Conservation (phyloP, 1,140 invertebrate genomes). For the Heliconius melpomene region DNA sequence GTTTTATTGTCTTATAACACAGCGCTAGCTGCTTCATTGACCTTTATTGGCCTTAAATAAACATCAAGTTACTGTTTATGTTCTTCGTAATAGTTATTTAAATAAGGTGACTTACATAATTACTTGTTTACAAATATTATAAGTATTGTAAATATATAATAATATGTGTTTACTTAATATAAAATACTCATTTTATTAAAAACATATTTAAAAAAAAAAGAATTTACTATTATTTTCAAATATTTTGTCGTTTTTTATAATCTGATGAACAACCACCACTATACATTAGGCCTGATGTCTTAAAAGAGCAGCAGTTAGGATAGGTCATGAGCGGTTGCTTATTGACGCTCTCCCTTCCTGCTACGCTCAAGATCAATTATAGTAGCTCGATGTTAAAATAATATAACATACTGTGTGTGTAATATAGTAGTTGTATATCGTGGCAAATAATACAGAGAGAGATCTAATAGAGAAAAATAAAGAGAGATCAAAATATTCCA, state of each 20-base stretch:
- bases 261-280: neutral
- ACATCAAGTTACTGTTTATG: slow-evolving; percentile 35
- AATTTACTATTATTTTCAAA: too few relatives aligned
- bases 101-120: slow-evolving; percentile 28
- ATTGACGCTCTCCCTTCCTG: slow-evolving; percentile 8
- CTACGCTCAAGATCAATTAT: slow-evolving; percentile 11
- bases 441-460: too few relatives aligned
- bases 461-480: too few relatives aligned
- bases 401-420: neutral
- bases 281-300: neutral
- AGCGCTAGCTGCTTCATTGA: slow-evolving; percentile 34
- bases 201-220: too few relatives aligned
- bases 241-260: neutral
- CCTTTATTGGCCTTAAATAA: slow-evolving; percentile 41
- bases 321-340: slow-evolving; percentile 26
- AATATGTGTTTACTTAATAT: too few relatives aligned
- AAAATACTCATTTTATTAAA: too few relatives aligned
- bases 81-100: slow-evolving; percentile 37
- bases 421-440: neutral
- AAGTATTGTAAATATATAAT: too few relatives aligned
- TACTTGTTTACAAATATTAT: slow-evolving; percentile 12
- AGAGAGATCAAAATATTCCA: too few relatives aligned
- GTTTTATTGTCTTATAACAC: slow-evolving; percentile 39
- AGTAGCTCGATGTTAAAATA: neutral
- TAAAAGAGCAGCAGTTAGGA: slow-evolving; percentile 30